Conservation (phyloP, 1,140 invertebrate genomes). For the Carcinoscorpius rotundicauda region DNA sequence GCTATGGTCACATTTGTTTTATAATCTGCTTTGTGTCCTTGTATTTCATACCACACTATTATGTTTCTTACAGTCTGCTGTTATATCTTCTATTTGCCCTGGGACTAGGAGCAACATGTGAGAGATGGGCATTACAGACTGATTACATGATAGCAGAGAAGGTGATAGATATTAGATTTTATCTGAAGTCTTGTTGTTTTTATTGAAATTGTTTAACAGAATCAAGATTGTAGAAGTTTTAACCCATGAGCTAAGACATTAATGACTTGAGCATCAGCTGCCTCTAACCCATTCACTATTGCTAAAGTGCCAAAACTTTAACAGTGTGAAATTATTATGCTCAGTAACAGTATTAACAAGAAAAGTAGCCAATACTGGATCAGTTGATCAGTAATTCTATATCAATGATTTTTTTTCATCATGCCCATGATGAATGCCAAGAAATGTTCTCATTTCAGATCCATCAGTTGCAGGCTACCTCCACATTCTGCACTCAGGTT, state of each 20-base stretch:
- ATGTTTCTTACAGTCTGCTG: neutral
- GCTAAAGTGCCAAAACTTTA: no score
- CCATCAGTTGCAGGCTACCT: no score
- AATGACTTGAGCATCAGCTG: neutral
- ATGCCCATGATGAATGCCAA: no score
- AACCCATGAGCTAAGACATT: neutral
- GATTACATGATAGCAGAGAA: constrained; percentile 87
- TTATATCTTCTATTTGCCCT: constrained; percentile 54
- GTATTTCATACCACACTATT: neutral
- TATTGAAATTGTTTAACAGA: constrained; percentile 9
- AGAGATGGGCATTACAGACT: constrained; percentile 50
- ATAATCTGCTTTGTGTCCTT: neutral
- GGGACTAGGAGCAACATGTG: constrained; percentile 77
- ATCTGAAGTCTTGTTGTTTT: constrained; percentile 5
- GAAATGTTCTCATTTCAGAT: no score
- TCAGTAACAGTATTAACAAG: no score
- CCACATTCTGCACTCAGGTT: no score
- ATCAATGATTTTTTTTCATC: no score
- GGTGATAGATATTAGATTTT: constrained; percentile 35
- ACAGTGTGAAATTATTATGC: no score
- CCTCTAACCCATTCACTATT: no score
- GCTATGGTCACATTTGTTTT: no score
- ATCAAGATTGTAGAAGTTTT: constrained; percentile 4
- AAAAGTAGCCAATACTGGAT: no score
- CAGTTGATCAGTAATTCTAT: no score